Base-by-base conservation (phyloP, 2,113 vertebrate genomes). In the Leptocoma aspasia region DNA sequence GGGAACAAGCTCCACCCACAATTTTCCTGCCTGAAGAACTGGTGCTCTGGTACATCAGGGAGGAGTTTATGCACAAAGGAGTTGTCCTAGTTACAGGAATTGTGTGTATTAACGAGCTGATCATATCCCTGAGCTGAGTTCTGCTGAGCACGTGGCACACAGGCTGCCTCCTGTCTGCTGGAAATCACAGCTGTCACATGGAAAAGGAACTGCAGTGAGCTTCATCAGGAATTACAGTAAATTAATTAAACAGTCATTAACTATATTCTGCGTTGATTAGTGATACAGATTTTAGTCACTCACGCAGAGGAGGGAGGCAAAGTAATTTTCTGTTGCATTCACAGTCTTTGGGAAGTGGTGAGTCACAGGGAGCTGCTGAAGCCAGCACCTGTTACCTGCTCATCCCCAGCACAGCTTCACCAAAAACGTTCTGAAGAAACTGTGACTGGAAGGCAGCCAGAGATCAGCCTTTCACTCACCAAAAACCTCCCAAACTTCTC, bases 161-260 rank as follows among this genome's bases (percentile, higher is more conserved):
- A 50, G 71, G 35, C 86, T 82, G 73, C 28, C 56, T 86, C 27
- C 64, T 84, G 70, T 26, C 86, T 89, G 64, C 26, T 94, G 57
- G 59, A 79, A 94, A 52, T 53, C 86, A 66, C 33, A 24, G 56
- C 68, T 83, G 30, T 41, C 52, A 35, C 28, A 1, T 57, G 63
- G 69, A 71, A 68, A 69, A 92, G 86, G 57, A 95, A 14, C 72
- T 65, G 65, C 85, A 56, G 63, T 16, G 23, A 85, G 37, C 64
- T 83, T 90, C 91, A 61, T 70, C 53, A 76, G 70, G 83, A 95
- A 90, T 71, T 80, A 82, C 49, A 87, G 84, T 71, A 91, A 95
- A 95, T 84, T 91, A 87, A 95, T 96, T 95, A 91, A 92, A 57
- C 49, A 91, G 73, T 69, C 84, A 94, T 94, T 95, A 95, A 9